Evolutionary conservation across 1,140 invertebrate genomes (phyloP).

Genomic region (Pectinophora gossypiella): DNA sequence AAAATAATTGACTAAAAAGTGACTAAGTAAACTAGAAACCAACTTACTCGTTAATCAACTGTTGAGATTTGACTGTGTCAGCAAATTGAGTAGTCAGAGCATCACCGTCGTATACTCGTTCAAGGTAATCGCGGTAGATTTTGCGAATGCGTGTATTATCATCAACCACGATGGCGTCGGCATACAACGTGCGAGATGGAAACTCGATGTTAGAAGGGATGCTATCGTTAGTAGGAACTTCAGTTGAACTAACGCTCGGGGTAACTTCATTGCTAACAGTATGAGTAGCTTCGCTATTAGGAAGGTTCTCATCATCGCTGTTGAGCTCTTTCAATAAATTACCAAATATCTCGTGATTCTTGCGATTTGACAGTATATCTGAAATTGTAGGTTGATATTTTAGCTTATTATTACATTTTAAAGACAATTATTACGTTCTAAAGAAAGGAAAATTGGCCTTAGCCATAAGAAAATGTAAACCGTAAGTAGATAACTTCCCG

Average conservation of each 20-base stretch:
- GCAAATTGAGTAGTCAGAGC: slow-evolving; percentile 77
- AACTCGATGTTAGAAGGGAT: too few relatives aligned
- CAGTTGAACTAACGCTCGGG: too few relatives aligned
- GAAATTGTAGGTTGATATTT: slow-evolving; percentile 10
- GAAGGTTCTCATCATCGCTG: slow-evolving; percentile 10
- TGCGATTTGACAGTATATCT: slow-evolving; percentile 76
- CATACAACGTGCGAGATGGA: slow-evolving; percentile 63
- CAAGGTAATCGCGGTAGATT: slow-evolving; percentile 70
- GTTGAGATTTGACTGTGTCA: slow-evolving; percentile 57
- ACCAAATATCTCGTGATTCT: slow-evolving; percentile 78
- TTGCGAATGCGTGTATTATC: slow-evolving; percentile 71
- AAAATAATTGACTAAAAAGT: too few relatives aligned
- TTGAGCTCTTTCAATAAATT: slow-evolving; percentile 62
- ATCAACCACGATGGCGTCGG: slow-evolving; percentile 78
- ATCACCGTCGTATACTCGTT: slow-evolving; percentile 76
- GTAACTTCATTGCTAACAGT: background rate
- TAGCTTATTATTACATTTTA: too few relatives aligned
- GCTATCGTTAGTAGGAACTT: slow-evolving; percentile 27
- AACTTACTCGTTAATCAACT: slow-evolving; percentile 77
- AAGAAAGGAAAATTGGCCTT: too few relatives aligned
- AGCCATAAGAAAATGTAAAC: too few relatives aligned
- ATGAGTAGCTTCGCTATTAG: too few relatives aligned
- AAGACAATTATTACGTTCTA: too few relatives aligned
- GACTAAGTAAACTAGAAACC: too few relatives aligned
- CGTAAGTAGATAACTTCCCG: too few relatives aligned